A percentile compares a stretch with the other conserved stretches of the same genome.
Evolutionary conservation across 2,888 invertebrate genomes (phyloP).

Genomic region (Erebia palarica): DNA sequence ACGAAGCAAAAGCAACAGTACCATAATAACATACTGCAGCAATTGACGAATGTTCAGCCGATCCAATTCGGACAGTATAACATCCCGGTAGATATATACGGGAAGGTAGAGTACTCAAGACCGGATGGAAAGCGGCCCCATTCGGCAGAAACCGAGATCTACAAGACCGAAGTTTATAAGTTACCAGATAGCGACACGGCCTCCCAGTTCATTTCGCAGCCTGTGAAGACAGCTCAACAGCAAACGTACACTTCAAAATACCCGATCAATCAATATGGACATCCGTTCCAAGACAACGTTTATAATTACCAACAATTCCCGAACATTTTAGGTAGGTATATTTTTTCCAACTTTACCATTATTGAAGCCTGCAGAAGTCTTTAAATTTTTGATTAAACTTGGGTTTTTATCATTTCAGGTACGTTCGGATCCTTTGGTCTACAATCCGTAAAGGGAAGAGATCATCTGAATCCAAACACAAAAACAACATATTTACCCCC

Average conservation of each 20-base stretch:
- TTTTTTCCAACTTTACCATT: background rate
- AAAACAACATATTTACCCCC: conserved; percentile 70
- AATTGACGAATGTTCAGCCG: conserved; percentile 67
- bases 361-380: background rate
- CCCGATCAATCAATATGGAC: conserved; percentile 43
- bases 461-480: conserved; percentile 67
- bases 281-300: conserved; percentile 62
- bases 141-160: conserved; percentile 60
- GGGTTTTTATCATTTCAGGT: conserved; percentile 59
- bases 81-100: conserved; percentile 64
- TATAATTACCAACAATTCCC: conserved; percentile 53
- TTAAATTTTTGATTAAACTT: background rate
- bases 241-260: conserved; percentile 45
- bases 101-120: conserved; percentile 62
- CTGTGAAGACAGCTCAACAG: conserved; percentile 74
- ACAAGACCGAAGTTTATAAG: conserved; percentile 72
- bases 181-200: conserved; percentile 67
- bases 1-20: conserved; percentile 61
- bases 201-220: conserved; percentile 63
- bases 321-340: conserved; percentile 65
- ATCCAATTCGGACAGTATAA: conserved; percentile 69
- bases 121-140: conserved; percentile 51
- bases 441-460: conserved; percentile 78
- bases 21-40: conserved; percentile 66
- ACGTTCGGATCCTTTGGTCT: conserved; percentile 84